Evolutionary conservation across 2,113 vertebrate species (phyloP).

Genomic region (Bettongia penicillata): DNA sequence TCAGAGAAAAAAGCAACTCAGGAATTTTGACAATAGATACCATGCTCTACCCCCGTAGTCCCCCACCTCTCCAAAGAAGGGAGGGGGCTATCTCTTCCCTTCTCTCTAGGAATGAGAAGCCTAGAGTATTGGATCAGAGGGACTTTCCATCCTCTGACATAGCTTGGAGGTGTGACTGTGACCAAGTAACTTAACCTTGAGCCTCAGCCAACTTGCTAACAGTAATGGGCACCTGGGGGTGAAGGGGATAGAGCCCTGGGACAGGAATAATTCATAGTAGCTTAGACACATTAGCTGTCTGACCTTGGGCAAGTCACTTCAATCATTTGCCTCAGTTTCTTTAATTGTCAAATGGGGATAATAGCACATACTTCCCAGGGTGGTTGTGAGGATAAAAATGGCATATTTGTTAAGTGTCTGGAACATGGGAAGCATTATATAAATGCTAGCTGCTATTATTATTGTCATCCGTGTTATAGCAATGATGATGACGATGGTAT

Average conservation of each 20-base stretch:
- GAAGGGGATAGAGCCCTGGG: too few relatives aligned
- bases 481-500: too few relatives aligned
- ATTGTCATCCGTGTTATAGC: too few relatives aligned
- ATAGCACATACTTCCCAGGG: too few relatives aligned
- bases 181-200: too few relatives aligned
- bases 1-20: background rate
- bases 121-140: background rate
- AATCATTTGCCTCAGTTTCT: background rate
- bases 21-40: background rate
- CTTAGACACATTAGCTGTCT: too few relatives aligned
- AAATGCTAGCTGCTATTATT: background rate
- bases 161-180: too few relatives aligned
- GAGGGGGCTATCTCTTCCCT: background rate
- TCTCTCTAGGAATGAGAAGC: background rate
- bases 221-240: too few relatives aligned
- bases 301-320: too few relatives aligned
- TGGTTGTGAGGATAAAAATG: background rate
- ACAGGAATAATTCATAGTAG: too few relatives aligned
- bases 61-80: background rate
- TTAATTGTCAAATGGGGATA: too few relatives aligned
- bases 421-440: background rate
- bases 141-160: background rate
- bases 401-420: background rate
- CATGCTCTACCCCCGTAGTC: background rate
- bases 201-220: too few relatives aligned